Evolutionary conservation across 53 echinoderm and acorn worm species (phyloP).

Genomic region (Paracentrotus lividus): DNA sequence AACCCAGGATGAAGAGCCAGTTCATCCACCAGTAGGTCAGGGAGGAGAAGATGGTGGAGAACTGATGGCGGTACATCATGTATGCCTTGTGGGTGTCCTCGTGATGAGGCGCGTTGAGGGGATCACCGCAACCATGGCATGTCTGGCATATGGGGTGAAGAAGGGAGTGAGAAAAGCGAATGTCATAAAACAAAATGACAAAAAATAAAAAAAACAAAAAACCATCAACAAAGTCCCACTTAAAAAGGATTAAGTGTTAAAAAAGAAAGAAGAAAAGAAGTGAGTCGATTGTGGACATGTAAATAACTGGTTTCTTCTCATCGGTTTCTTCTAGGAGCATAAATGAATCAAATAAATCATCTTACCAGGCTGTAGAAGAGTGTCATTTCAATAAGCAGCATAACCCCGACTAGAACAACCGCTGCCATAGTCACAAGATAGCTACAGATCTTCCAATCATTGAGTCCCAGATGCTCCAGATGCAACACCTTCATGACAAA

Average conservation of each 20-base stretch:
- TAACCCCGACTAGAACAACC: background rate
- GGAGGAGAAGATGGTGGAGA: conserved; percentile 81
- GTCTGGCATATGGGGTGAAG: background rate
- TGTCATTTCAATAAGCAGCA: conserved; percentile 31
- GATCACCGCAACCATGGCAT: conserved; percentile 45
- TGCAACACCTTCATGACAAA: conserved; percentile 72
- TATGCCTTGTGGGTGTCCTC: conserved; percentile 76
- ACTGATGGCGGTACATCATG: conserved; percentile 87
- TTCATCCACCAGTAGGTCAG: conserved; percentile 94
- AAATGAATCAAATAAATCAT: background rate
- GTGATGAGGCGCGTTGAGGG: conserved; percentile 40
- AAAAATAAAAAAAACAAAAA: background rate
- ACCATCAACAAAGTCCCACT: background rate
- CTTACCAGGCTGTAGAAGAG: conserved; percentile 32
- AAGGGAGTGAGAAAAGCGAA: too few species aligned
- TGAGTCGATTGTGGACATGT: too few species aligned
- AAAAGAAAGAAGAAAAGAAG: background rate
- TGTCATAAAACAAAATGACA: background rate
- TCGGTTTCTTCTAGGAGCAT: too few species aligned
- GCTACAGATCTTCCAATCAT: conserved; percentile 27
- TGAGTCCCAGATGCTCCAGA: conserved; percentile 28
- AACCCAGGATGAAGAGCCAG: conserved; percentile 86
- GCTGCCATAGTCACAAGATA: conserved; percentile 36
- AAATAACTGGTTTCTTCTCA: too few species aligned
- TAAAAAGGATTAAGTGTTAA: background rate